These are phyloP conservation scores for Alligator sinensis DNA, from an alignment of 2,113 vertebrate species.

Conservation along the genomic window DNA sequence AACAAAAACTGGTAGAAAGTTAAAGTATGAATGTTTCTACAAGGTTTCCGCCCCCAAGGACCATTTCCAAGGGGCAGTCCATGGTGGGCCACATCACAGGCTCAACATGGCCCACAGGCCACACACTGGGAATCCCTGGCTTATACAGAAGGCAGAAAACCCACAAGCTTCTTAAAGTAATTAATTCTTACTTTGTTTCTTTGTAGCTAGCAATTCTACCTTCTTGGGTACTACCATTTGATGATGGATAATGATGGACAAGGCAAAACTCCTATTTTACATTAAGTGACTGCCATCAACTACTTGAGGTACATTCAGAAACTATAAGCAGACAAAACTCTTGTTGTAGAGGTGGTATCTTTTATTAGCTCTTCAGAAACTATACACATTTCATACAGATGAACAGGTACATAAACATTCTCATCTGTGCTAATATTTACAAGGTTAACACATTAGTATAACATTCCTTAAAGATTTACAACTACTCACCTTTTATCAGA, in stretches of 20 bases:
- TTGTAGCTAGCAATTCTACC: neutral
- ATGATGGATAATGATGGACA: neutral
- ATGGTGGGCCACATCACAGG: too few relatives aligned
- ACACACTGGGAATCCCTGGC: too few relatives aligned
- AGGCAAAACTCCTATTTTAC: neutral
- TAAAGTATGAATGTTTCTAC: neutral
- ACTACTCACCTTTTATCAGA: conserved; percentile 91
- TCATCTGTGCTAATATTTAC: neutral
- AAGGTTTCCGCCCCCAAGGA: too few relatives aligned
- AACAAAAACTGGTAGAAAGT: neutral
- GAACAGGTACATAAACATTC: neutral
- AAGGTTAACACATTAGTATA: neutral
- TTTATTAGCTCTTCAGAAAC: neutral
- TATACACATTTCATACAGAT: neutral
- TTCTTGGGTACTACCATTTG: neutral
- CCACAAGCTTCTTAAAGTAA: neutral
- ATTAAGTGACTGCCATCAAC: neutral
- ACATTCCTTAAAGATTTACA: neutral
- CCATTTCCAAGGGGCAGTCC: too few relatives aligned
- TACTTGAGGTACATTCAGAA: neutral
- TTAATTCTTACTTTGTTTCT: neutral
- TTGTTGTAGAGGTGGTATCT: too few relatives aligned
- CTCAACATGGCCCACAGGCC: too few relatives aligned
- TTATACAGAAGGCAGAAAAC: neutral
- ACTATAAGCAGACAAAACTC: too few relatives aligned